Conservation (phyloP, 30 jellyfish, hydroid and myxozoan genomes). For the Hydractinia echinata region DNA sequence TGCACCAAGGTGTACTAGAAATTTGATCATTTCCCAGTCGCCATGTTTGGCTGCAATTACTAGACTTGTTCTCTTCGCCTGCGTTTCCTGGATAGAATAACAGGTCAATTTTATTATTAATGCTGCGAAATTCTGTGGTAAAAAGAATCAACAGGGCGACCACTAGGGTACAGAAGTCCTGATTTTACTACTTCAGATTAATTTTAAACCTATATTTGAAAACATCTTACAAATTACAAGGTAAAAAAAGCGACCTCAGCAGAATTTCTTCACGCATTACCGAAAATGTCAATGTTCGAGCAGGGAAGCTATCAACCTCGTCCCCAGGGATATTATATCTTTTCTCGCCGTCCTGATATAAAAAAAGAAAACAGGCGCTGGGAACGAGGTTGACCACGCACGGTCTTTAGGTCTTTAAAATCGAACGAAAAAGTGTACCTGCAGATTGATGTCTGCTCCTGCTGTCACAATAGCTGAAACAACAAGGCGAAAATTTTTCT, state of each 20-base stretch:
- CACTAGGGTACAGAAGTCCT: background rate
- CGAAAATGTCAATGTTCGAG: no score
- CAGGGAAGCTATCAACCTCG: no score
- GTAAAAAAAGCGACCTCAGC: no score
- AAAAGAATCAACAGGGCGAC: background rate
- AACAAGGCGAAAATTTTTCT: background rate
- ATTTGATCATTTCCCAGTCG: constrained; percentile 1
- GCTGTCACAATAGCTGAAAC: background rate
- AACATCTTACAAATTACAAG: no score
- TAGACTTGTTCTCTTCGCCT: background rate
- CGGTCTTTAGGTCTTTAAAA: background rate
- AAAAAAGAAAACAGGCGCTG: background rate
- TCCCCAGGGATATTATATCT: no score
- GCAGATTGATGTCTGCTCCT: background rate
- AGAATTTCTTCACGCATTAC: no score
- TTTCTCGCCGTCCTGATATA: no score
- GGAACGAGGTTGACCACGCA: background rate
- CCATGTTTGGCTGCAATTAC: constrained; percentile 1
- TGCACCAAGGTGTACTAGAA: background rate
- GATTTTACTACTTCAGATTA: no score
- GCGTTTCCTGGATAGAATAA: background rate
- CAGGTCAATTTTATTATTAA: background rate
- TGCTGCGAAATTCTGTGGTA: background rate
- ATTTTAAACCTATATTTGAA: no score
- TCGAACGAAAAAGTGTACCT: background rate